Conservation (phyloP, 2,888 invertebrate species). For the Nycteola revayana region DNA sequence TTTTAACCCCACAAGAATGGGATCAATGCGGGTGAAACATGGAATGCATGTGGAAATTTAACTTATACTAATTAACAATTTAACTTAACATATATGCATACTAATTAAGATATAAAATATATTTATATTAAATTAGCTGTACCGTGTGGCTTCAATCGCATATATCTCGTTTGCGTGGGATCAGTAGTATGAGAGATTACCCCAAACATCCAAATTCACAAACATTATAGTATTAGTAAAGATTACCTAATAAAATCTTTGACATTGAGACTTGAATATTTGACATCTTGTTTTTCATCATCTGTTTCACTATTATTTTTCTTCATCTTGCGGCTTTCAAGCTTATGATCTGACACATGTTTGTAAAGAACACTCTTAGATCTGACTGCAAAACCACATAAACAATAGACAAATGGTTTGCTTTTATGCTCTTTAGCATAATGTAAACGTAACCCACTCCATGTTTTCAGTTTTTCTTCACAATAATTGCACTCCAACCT, state of each 20-base stretch:
- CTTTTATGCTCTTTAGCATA: slow-evolving; percentile 54
- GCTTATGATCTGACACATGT: slow-evolving; percentile 65
- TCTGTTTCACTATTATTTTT: slow-evolving; percentile 36
- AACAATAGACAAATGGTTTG: slow-evolving; percentile 56
- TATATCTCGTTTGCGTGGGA: no score
- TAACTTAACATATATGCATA: no score
- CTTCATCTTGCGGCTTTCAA: slow-evolving; percentile 52
- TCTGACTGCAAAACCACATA: slow-evolving; percentile 63
- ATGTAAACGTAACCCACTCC: slow-evolving; percentile 55
- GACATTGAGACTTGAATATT: slow-evolving; percentile 57
- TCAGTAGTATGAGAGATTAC: no score
- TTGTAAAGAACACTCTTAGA: slow-evolving; percentile 69
- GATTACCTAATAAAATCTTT: slow-evolving; percentile 68
- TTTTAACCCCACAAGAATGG: no score
- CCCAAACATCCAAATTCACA: no score
- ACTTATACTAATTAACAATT: no score
- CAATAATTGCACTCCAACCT: slow-evolving; percentile 64
- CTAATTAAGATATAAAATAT: no score
- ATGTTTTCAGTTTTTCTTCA: slow-evolving; percentile 53
- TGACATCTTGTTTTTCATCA: slow-evolving; percentile 43
- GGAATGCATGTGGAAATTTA: no score
- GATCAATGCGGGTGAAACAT: no score
- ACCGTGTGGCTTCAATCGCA: no score
- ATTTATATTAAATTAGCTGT: no score
- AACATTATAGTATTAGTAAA: no score